Percentiles rank a stretch among this genome's conserved stretches.
Evolutionary conservation across 2,797 vertebrate species (phyloP).

Genomic region (Urocyon cinereoargenteus): DNA sequence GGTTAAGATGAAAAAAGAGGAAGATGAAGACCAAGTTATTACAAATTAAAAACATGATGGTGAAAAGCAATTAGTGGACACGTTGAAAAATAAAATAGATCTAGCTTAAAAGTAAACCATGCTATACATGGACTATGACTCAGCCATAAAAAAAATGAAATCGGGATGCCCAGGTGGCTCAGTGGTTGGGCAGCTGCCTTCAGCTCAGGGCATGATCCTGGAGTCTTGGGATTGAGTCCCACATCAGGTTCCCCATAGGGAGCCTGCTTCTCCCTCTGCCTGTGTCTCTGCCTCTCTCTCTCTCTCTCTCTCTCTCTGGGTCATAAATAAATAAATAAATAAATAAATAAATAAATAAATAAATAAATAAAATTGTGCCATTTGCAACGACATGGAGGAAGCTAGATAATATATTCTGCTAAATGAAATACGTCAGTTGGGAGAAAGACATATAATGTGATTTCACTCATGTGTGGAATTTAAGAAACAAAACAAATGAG

Average conservation of each 20-base stretch:
- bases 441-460: not conserved
- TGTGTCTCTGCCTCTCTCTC: no score
- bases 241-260: no score
- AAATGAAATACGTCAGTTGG: not conserved
- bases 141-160: not conserved
- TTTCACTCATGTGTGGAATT: not conserved
- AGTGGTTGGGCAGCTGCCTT: no score
- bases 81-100: not conserved
- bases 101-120: not conserved
- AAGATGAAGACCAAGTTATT: not conserved
- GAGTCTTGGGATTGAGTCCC: no score
- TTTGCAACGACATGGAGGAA: not conserved
- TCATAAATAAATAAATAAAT: no score
- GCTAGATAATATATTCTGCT: not conserved
- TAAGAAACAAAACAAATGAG: not conserved
- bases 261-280: no score
- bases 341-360: no score
- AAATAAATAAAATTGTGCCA: not conserved
- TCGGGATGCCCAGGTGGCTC: not conserved
- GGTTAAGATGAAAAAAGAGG: not conserved
- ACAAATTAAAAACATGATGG: not conserved
- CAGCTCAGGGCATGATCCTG: no score
- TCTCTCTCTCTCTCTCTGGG: no score
- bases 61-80: not conserved
- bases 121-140: not conserved